These are phyloP conservation scores for Muschampia plurimacula DNA, from an alignment of 2,888 invertebrate species.

Conservation along the genomic window DNA sequence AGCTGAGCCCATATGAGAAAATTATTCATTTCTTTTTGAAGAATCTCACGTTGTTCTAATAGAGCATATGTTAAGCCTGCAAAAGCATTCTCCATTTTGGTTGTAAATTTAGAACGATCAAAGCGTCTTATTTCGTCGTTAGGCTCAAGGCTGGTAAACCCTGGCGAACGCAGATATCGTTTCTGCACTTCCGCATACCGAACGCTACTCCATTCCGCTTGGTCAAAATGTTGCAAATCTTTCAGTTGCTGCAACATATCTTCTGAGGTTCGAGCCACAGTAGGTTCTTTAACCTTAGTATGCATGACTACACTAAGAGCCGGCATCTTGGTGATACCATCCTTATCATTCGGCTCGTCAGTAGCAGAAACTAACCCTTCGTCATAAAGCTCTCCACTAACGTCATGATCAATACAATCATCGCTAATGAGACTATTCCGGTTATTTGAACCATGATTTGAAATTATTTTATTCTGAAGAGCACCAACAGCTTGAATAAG, in stretches of 20 bases:
- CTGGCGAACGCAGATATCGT: background rate
- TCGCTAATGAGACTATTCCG: background rate
- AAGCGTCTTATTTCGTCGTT: conserved; percentile 13
- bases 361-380: conserved; percentile 1
- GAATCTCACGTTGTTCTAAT: conserved; percentile 9
- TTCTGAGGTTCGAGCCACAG: background rate
- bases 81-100: conserved; percentile 17
- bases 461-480: background rate
- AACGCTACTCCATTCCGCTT: conserved; percentile 8
- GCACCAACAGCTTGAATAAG: conserved; percentile 1
- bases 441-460: background rate
- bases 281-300: conserved; percentile 10
- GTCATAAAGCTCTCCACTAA: background rate
- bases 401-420: background rate
- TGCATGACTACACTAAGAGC: background rate
- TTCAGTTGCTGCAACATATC: background rate
- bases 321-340: background rate
- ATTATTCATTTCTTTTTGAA: conserved; percentile 20
- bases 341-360: background rate
- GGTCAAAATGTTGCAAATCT: conserved; percentile 10
- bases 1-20: conserved; percentile 15
- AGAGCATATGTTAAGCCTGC: conserved; percentile 16
- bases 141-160: conserved; percentile 5
- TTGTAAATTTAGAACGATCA: conserved; percentile 3
- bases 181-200: conserved; percentile 8